Evolutionary conservation across 2,888 invertebrate species (phyloP).

Genomic region (Pristionchus entomophagus): DNA sequence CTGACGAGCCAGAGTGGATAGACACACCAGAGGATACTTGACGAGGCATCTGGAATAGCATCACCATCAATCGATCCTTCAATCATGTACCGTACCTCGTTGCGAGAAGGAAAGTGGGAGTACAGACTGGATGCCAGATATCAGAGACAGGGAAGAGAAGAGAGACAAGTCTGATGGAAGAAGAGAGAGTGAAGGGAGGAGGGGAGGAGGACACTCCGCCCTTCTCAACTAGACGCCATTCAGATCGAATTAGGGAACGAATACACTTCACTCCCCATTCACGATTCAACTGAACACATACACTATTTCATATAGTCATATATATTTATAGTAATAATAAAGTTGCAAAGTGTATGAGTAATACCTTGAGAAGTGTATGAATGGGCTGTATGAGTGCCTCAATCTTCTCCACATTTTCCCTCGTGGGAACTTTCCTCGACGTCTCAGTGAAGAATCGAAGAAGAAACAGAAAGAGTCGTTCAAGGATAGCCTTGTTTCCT

Average conservation of each 20-base stretch:
- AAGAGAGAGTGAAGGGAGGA: slow-evolving; percentile 28
- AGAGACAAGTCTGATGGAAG: slow-evolving; percentile 83
- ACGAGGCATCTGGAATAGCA: neutral
- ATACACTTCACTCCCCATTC: slow-evolving; percentile 64
- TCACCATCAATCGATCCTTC: neutral
- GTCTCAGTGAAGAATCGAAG: slow-evolving; percentile 84
- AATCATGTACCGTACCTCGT: neutral
- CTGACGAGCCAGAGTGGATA: slow-evolving; percentile 29
- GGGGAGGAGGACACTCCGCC: slow-evolving; percentile 23
- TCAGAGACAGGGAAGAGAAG: slow-evolving; percentile 91
- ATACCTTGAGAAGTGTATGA: slow-evolving; percentile 49
- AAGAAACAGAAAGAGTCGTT: slow-evolving; percentile 84
- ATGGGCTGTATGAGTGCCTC: slow-evolving; percentile 39
- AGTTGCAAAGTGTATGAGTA: too few relatives aligned
- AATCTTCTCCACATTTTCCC: slow-evolving; percentile 1
- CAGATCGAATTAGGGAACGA: slow-evolving; percentile 59
- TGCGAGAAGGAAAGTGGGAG: slow-evolving; percentile 88
- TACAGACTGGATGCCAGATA: slow-evolving; percentile 89
- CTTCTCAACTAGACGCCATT: slow-evolving; percentile 18
- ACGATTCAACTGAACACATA: slow-evolving; percentile 56
- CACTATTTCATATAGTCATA: neutral
- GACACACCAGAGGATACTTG: neutral
- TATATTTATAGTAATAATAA: neutral
- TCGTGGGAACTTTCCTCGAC: slow-evolving; percentile 25
- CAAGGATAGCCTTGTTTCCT: slow-evolving; percentile 86